Evolutionary conservation across 2,888 invertebrate genomes (phyloP).

Genomic region (Cheilosia impressa): DNA sequence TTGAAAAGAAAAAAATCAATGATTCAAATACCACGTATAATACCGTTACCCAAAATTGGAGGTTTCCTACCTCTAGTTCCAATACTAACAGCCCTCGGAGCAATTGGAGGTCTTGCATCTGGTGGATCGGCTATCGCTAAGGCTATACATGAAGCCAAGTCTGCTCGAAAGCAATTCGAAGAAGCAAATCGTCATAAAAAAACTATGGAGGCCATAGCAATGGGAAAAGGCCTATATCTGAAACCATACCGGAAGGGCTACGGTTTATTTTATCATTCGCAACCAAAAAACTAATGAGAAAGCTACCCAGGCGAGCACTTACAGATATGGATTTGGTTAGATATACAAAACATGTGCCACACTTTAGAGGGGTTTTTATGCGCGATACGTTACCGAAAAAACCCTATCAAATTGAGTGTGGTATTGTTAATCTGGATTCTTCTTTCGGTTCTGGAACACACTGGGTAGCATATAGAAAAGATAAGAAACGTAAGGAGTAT

Average conservation of each 20-base stretch:
- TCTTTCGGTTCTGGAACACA: too few species aligned
- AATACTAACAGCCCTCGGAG: too few species aligned
- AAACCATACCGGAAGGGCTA: constrained; percentile 77
- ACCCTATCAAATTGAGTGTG: too few species aligned
- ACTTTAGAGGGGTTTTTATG: too few species aligned
- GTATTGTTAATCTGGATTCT: too few species aligned
- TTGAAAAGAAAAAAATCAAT: constrained; percentile 25
- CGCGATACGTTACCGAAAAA: too few species aligned
- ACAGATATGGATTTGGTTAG: constrained; percentile 77
- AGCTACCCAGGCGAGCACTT: constrained; percentile 75
- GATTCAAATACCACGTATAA: constrained; percentile 76
- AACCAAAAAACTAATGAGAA: constrained; percentile 75
- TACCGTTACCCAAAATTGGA: constrained; percentile 76
- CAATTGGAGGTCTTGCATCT: constrained; percentile 64
- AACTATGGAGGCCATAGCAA: too few species aligned
- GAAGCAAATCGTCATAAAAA: too few species aligned
- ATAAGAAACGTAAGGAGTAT: too few species aligned
- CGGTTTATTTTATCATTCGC: constrained; percentile 45
- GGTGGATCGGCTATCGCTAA: constrained; percentile 64
- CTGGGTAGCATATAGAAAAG: too few species aligned
- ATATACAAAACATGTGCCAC: constrained; percentile 41
- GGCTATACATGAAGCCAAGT: constrained; percentile 16
- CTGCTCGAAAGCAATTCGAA: not conserved
- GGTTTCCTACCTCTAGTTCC: too few species aligned
- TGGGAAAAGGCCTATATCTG: constrained; percentile 78